phyloP scores from a whole-genome alignment of 2,113 vertebrate species.

The Pica pica region DNA sequence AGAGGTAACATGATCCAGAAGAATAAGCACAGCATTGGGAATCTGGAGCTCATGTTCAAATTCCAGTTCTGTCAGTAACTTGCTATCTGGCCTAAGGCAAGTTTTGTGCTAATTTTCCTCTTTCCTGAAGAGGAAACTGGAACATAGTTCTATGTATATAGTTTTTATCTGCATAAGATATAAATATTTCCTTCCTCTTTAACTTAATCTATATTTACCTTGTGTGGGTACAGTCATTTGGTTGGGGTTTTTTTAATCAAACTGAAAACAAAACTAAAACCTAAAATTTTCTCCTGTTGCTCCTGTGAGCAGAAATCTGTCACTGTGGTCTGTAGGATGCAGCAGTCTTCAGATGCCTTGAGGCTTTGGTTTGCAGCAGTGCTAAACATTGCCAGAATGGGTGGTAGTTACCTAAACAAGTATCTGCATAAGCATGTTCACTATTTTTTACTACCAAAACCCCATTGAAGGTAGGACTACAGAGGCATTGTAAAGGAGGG shows the following conservation, averaged over 20 bases:
- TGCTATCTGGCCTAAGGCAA: slow-evolving; percentile 13
- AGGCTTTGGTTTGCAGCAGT: neutral
- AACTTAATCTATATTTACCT: neutral
- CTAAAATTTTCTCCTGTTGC: neutral
- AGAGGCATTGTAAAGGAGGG: neutral
- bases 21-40: neutral
- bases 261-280: neutral
- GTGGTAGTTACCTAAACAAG: neutral
- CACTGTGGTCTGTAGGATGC: neutral
- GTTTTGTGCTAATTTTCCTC: neutral
- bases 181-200: slow-evolving; percentile 13
- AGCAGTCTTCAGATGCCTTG: neutral
- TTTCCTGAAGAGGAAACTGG: neutral
- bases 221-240: neutral
- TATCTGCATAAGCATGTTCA: neutral
- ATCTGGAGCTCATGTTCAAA: slow-evolving; percentile 14
- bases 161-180: neutral
- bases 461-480: neutral
- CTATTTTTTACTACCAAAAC: neutral
- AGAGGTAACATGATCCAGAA: neutral
- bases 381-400: neutral
- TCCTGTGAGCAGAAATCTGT: neutral
- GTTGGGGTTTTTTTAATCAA: neutral
- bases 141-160: neutral
- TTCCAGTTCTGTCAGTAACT: slow-evolving; percentile 38